phyloP scores from a whole-genome alignment of 2,888 invertebrate species.

The Pediacus dermestoides region DNA sequence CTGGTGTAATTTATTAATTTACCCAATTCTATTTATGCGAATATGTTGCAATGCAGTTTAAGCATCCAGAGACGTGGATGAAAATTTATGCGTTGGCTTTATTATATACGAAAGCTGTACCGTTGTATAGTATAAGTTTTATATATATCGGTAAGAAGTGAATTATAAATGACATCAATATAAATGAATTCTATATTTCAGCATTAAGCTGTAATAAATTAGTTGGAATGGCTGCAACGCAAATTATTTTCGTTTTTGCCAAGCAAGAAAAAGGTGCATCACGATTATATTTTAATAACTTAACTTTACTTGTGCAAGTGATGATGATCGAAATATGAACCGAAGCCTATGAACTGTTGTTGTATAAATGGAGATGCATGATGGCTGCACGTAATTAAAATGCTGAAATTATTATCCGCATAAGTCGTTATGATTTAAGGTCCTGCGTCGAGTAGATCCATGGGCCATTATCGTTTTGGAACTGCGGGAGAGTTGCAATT shows the following conservation, averaged over 20 bases:
- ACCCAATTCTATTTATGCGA: no score
- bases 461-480: conserved; percentile 13
- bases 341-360: no score
- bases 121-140: conserved; percentile 21
- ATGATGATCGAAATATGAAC: no score
- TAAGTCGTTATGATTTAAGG: conserved; percentile 34
- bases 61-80: no score
- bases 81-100: conserved; percentile 36
- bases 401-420: conserved; percentile 36
- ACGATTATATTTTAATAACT: no score
- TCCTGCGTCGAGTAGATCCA: conserved; percentile 14
- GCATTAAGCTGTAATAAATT: conserved; percentile 41
- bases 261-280: no score
- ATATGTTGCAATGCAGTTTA: no score
- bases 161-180: conserved; percentile 39
- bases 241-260: no score
- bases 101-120: conserved; percentile 28
- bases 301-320: no score
- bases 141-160: conserved; percentile 33
- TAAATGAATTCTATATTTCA: conserved; percentile 42
- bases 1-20: no score
- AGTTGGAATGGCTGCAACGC: no score
- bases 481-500: conserved; percentile 13
- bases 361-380: conserved; percentile 37
- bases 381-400: conserved; percentile 35